Base-by-base conservation (phyloP, 2,888 invertebrate genomes). In the Galerucella nymphaeae region DNA sequence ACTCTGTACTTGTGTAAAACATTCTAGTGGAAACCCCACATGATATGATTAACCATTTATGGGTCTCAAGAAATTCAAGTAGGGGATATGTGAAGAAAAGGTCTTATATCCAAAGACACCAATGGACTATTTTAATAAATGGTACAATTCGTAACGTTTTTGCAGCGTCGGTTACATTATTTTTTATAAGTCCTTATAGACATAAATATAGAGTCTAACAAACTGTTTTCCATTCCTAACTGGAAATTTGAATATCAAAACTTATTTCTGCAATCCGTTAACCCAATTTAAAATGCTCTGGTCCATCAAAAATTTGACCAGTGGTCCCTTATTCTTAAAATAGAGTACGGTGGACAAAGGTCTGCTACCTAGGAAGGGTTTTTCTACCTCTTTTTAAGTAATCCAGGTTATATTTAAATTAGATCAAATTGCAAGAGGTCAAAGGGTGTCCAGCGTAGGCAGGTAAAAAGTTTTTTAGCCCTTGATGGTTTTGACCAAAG, bases 361-460 rank as follows among this genome's bases (percentile, higher is more conserved):
- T 73, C 74, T 48, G 20, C 18, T 65, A 68, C 72, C 69, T 72
- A 45, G 41, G 41, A 45, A 61, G 55, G 63, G 72, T 57, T 64
- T 59, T 63, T 70, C 50, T 75, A 74, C 74, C 70, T 73, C 73
- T 73, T 73, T 66, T 66, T 62, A 77, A 77, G 76, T 79, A 80
- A 82, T 80, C 79, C 73, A 55, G 74, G 79, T 73, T 75, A 76
- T 79, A 82, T 83, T 83, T 82, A 83, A 83, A 83, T 83, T 82
- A 79, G 83, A 79, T 82, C 83, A 81, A 76, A 82, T 82, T 80
- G 79, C 80, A 74, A 64, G 72, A 78, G 83, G 82, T 80, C 81
- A 80, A 77, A 82, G 83, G 83, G 83, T 82, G 81, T 78, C 77
- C 80, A 73, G 80, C 79, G 81, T 82, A 80, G 82, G 81, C 81